Base-by-base conservation (phyloP, 1,140 invertebrate genomes). In the Eufriesea mexicana region DNA sequence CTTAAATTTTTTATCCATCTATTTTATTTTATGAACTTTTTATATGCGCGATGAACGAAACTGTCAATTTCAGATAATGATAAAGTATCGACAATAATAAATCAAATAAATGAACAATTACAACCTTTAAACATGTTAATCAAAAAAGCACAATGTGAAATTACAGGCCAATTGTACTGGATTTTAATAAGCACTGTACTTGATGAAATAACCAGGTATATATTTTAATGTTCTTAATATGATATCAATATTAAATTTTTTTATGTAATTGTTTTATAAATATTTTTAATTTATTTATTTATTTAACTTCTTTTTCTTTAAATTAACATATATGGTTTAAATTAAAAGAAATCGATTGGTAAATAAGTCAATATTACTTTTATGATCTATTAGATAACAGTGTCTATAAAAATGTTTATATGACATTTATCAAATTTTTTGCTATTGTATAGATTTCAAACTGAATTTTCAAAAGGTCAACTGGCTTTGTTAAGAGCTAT, bases 161-260 rank as follows among this genome's bases (percentile, higher is more conserved):
- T 91, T n/a, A 92, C 86, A 47, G 90, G 91, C 28, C 51, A 88
- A 20, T 66, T 71, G 28, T 89, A 89, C 84, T 92, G 90, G 91
- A n/a, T 83, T 14, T 59, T 91, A 51, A 57, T 85, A 67, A 85
- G 47, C 45, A 88, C 87, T 10, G 79, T 89, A 9, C 85, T 90
- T 25, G 88, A 92, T 70, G 73, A 91, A 64, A 45, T 70, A 62
- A 84, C 79, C n/a, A 75, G 77, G 91, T 91, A 84, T 54, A 70
- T 55, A 1, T 61, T 28, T 47, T 74, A 23, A 51, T 23, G 8
- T 57, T 42, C 35, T 35, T n/a, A 54, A 59, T 28, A 28, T 62
- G 35, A 61, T 7, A 42, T 51, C 28, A 28, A 35, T 23, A 18
- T 73, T n/a, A 47, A n/a, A 20, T 16, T 23, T 47, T 1, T 47